Evolutionary conservation across 2,888 invertebrate species (phyloP), one percentile per base, ranked within the genome.

Genomic region (Synanthedon andrenaeformis): DNA sequence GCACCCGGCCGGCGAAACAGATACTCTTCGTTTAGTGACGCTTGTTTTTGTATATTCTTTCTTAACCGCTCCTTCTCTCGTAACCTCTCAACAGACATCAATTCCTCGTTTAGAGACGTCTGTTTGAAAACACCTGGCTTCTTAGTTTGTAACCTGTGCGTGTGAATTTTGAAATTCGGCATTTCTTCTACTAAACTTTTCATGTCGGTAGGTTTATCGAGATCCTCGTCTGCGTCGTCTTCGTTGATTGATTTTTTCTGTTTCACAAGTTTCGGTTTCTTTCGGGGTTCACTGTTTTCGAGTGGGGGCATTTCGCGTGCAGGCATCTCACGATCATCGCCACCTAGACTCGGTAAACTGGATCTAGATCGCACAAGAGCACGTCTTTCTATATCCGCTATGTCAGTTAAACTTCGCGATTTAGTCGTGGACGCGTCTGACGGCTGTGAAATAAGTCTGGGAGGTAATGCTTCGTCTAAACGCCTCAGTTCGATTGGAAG

Each of bases 401-500:
- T 94, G 71, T 95, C 95, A 55, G 94, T 94, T 62, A 96, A 88
- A 72, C 95, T 95, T 71, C 94, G 91, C 4, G 95, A 96, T 72
- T 96, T 96, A 52, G 94, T 87, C 51, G 92, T 91, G 42, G 89
- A 81, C 66, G 89, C 58, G 74, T 91, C 85, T 67, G 90, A 66
- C 81, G 88, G 62, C 89, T 85, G 86, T n/a, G 83, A 70, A 28
- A 79, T 56, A 53, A 85, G 70, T 70, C 79, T 70, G 1, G 82
- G 79, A 49, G 91, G 89, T 12, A 91, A 79, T 6, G 88, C 84
- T 75, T 91, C 91, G 50, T 90, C 88, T 56, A 96, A 88, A 45
- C 96, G 90, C 41, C 96, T 90, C 54, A 97, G 81, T 81, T 97
- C 97, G 54, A 97, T 97, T 3, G 96, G 96, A 59, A 96, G 88